phyloP scores from a whole-genome alignment of 1,140 invertebrate genomes.

The Drosophila ohnishii region DNA sequence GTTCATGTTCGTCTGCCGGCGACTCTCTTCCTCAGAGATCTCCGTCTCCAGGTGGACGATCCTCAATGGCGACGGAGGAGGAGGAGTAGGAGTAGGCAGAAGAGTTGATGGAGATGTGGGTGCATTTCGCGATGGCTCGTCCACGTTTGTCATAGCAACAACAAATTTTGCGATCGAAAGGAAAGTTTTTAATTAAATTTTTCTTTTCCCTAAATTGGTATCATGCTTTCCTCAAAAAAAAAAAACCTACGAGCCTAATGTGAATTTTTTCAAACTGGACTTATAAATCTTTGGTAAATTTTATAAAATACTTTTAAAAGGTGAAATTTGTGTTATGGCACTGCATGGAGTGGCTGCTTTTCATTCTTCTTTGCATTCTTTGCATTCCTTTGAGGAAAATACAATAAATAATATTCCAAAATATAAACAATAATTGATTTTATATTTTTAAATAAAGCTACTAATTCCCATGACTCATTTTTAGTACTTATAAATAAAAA shows the following conservation, averaged over 20 bases:
- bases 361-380: no score
- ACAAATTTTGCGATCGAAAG: conserved; percentile 10
- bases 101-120: neutral
- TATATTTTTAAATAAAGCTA: neutral
- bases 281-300: neutral
- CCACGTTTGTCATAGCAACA: neutral
- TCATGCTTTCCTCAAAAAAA: neutral
- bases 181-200: neutral
- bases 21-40: conserved; percentile 11
- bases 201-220: neutral
- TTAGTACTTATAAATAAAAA: neutral
- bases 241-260: neutral
- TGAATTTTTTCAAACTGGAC: neutral
- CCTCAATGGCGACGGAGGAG: neutral
- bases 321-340: neutral
- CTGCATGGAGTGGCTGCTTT: neutral
- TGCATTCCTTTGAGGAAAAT: no score
- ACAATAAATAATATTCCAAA: no score
- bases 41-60: conserved; percentile 12
- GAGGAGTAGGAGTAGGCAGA: neutral
- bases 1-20: neutral
- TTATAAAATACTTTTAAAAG: no score
- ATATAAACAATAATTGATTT: no score
- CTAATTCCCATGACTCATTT: neutral
- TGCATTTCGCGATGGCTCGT: neutral